phyloP scores from a whole-genome alignment of 2,888 invertebrate genomes.

The Phoenoteleia sp. region DNA sequence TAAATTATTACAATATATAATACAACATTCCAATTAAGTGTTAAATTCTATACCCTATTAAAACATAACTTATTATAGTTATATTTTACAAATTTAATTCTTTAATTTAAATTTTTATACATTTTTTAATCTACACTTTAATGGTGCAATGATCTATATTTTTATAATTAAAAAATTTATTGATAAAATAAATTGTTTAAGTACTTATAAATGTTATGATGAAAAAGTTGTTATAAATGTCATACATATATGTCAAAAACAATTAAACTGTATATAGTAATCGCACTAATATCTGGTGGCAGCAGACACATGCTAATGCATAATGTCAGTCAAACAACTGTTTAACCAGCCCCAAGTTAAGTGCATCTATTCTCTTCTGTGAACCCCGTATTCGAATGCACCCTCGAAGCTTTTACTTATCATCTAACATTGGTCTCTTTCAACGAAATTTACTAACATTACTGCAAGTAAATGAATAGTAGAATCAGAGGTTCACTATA shows the following conservation, averaged over 20 bases:
- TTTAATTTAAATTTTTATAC: too few relatives aligned
- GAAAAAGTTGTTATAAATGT: too few relatives aligned
- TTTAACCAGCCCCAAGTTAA: slow-evolving; percentile 86
- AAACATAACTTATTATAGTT: too few relatives aligned
- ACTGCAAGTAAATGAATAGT: not conserved
- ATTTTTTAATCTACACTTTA: too few relatives aligned
- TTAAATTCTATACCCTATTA: too few relatives aligned
- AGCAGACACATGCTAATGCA: slow-evolving; percentile 86
- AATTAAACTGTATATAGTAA: slow-evolving; percentile 65
- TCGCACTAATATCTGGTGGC: slow-evolving; percentile 84
- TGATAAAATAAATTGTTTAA: too few relatives aligned
- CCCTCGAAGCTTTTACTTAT: slow-evolving; percentile 58
- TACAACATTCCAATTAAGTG: too few relatives aligned
- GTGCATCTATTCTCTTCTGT: slow-evolving; percentile 79
- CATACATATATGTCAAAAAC: slow-evolving; percentile 6
- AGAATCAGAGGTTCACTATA: not conserved
- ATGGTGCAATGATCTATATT: too few relatives aligned
- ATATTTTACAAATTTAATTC: too few relatives aligned
- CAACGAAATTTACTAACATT: not conserved
- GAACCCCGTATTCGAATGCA: slow-evolving; percentile 50
- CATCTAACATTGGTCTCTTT: slow-evolving; percentile 46
- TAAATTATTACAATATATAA: too few relatives aligned
- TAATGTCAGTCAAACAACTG: slow-evolving; percentile 86
- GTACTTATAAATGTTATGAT: too few relatives aligned
- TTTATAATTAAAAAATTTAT: too few relatives aligned